These are phyloP conservation scores for Spialia ferax DNA, from an alignment of 2,888 invertebrate genomes.

Conservation along the genomic window DNA sequence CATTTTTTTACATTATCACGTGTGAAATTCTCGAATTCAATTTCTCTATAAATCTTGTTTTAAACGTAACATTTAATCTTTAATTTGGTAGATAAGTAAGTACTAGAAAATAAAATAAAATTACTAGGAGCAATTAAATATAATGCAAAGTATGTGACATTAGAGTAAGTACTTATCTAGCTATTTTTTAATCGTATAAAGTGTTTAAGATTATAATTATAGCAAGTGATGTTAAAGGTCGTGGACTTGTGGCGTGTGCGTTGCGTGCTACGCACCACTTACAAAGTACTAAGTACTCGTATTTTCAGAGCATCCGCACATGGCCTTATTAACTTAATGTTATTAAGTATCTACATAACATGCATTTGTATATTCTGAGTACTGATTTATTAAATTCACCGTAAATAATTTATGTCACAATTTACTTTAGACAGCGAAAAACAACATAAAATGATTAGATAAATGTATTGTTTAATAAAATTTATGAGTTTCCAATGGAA, in stretches of 20 bases:
- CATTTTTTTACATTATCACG: too few relatives aligned
- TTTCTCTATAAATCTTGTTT: too few relatives aligned
- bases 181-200: conserved; percentile 31
- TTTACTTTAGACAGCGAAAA: neutral
- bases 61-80: too few relatives aligned
- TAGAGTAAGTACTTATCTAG: conserved; percentile 15
- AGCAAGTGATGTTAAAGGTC: conserved; percentile 13
- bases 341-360: conserved; percentile 28
- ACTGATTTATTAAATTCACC: conserved; percentile 1
- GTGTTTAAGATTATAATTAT: conserved; percentile 30
- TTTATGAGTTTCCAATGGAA: neutral
- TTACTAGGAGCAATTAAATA: neutral
- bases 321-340: conserved; percentile 35
- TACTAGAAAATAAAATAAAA: neutral
- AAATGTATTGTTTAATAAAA: too few relatives aligned
- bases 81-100: too few relatives aligned
- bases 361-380: conserved; percentile 6
- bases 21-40: too few relatives aligned
- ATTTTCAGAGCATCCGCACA: conserved; percentile 33
- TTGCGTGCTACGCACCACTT: conserved; percentile 34
- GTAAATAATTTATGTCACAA: neutral
- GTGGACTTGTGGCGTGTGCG: conserved; percentile 15
- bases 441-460: too few relatives aligned
- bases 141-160: conserved; percentile 9
- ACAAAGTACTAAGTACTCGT: conserved; percentile 19